These are phyloP conservation scores for Tylochromis polylepis DNA, from an alignment of 2,113 vertebrate species.

Conservation along the genomic window DNA sequence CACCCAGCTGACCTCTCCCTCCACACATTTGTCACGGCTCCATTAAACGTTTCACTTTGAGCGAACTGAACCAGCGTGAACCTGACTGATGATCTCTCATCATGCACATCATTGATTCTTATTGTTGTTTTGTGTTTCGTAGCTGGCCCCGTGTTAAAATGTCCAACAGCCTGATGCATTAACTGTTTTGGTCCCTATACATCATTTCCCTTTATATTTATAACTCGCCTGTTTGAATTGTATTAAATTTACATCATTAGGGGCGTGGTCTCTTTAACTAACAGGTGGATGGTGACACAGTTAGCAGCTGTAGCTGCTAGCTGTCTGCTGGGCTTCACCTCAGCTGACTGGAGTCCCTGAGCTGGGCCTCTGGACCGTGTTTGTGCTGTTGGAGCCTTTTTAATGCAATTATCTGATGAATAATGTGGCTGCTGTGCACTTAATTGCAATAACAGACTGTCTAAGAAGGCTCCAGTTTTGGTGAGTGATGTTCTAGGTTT, in stretches of 20 bases:
- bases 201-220: background rate
- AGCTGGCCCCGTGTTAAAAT: accelerated
- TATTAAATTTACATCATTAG: background rate
- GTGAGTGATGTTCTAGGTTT: background rate
- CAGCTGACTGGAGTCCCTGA: background rate
- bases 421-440: background rate
- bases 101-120: background rate
- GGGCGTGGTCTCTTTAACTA: accelerated
- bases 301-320: background rate
- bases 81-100: background rate
- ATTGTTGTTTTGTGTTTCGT: background rate
- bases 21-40: background rate
- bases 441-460: background rate
- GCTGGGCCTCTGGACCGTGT: background rate
- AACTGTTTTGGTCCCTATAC: background rate
- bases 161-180: accelerated
- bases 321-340: no score
- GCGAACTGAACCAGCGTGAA: background rate
- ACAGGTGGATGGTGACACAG: background rate
- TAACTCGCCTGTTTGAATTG: accelerated
- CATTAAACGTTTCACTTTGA: background rate
- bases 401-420: background rate
- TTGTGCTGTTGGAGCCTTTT: background rate
- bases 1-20: background rate
- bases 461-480: background rate